These are phyloP conservation scores for Scytalopus superciliaris DNA, from an alignment of 2,113 vertebrate genomes.

Conservation along the genomic window DNA sequence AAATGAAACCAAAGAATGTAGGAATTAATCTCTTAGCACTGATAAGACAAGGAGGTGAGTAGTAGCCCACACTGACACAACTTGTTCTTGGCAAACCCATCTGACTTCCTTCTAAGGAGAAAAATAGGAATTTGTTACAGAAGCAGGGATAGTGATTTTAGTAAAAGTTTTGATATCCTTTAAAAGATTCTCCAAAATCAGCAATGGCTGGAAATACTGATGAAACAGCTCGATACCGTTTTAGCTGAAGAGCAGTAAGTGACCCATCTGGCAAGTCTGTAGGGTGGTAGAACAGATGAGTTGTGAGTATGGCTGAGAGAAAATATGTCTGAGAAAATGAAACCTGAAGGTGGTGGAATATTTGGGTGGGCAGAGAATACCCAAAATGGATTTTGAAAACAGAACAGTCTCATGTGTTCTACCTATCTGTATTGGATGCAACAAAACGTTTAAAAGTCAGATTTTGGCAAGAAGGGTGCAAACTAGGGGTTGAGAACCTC, in stretches of 20 bases:
- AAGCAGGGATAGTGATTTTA: neutral
- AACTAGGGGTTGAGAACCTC: neutral
- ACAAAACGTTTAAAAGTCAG: neutral
- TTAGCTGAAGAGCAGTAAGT: neutral
- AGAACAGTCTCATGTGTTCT: fast-evolving
- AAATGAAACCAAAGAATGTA: neutral
- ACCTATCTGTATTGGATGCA: neutral
- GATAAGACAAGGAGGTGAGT: neutral
- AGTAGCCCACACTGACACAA: neutral
- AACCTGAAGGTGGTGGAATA: neutral
- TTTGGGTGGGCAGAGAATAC: neutral
- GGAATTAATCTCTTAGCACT: neutral
- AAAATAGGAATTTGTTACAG: neutral
- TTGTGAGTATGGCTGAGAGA: neutral
- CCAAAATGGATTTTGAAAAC: neutral
- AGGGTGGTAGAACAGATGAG: neutral
- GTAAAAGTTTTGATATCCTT: neutral
- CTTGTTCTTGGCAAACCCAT: neutral
- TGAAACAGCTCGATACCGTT: neutral
- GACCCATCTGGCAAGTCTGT: neutral
- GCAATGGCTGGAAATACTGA: neutral
- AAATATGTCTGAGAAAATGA: neutral
- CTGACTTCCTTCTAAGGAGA: neutral
- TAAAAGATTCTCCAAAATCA: neutral
- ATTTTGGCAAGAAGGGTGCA: neutral